These are phyloP conservation scores for Nettapus auritus DNA, from an alignment of 2,113 vertebrate genomes.

Conservation along the genomic window DNA sequence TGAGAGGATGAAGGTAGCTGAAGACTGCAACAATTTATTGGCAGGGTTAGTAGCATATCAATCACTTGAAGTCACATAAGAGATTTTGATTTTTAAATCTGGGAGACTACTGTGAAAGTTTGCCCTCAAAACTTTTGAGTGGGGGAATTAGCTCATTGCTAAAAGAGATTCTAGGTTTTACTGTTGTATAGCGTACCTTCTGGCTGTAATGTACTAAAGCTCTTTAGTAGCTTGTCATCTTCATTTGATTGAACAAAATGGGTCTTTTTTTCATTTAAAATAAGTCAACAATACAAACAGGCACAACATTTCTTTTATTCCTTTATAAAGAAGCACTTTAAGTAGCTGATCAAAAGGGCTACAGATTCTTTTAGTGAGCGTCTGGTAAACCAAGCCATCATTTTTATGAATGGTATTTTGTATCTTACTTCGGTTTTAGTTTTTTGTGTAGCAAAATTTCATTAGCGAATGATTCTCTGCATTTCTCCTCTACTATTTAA, in stretches of 20 bases:
- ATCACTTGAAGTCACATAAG: neutral
- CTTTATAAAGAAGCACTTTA: slow-evolving; percentile 28
- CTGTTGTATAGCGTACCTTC: neutral
- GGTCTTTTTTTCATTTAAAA: slow-evolving; percentile 1
- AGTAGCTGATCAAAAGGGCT: slow-evolving; percentile 8
- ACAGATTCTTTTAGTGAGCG: neutral
- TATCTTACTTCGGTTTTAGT: neutral
- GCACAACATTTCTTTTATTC: neutral
- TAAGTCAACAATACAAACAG: slow-evolving; percentile 22
- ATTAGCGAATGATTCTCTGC: neutral
- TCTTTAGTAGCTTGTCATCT: neutral
- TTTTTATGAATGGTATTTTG: slow-evolving; percentile 23
- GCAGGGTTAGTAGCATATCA: neutral
- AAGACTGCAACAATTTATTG: neutral
- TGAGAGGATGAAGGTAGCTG: neutral
- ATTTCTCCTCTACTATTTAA: neutral
- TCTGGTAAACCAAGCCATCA: neutral
- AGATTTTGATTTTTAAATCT: neutral
- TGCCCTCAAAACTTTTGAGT: neutral
- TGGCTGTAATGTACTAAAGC: neutral
- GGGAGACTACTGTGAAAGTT: neutral
- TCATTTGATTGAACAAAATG: slow-evolving; percentile 7
- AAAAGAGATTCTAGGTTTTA: neutral
- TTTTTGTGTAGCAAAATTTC: neutral
- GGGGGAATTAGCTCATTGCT: neutral